Evolutionary conservation across 2,888 invertebrate species (phyloP).

Genomic region (Hypena proboscidalis): DNA sequence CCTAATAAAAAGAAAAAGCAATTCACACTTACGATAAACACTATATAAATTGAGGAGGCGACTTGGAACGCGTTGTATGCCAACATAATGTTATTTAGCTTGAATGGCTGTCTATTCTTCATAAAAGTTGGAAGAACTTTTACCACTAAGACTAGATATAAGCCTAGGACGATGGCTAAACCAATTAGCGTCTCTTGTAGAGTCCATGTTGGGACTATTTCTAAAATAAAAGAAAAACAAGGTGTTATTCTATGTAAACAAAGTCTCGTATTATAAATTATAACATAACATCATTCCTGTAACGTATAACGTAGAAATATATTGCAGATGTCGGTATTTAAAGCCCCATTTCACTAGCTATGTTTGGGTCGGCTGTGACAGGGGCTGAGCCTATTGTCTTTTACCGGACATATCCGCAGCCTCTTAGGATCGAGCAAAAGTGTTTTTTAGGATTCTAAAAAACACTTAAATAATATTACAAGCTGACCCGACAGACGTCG

Average conservation of each 20-base stretch:
- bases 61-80: conserved; percentile 90
- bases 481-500: too few species aligned
- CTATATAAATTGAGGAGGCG: conserved; percentile 83
- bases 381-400: too few species aligned
- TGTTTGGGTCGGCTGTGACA: too few species aligned
- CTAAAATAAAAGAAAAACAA: conserved; percentile 47
- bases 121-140: conserved; percentile 89
- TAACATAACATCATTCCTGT: too few species aligned
- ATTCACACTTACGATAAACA: conserved; percentile 82
- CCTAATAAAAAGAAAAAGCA: conserved; percentile 22
- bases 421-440: too few species aligned
- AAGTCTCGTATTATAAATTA: too few species aligned
- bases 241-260: not conserved
- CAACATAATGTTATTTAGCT: conserved; percentile 87
- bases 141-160: conserved; percentile 88
- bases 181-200: conserved; percentile 56
- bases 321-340: too few species aligned
- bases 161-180: conserved; percentile 71
- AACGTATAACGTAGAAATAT: too few species aligned
- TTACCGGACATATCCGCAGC: too few species aligned
- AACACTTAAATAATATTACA: too few species aligned
- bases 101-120: conserved; percentile 87
- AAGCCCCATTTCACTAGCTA: too few species aligned
- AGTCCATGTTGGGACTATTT: conserved; percentile 59
- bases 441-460: too few species aligned